Percentiles rank a stretch among this genome's conserved stretches.
Conservation (phyloP, 2,888 invertebrate genomes). For the Busseola fusca region DNA sequence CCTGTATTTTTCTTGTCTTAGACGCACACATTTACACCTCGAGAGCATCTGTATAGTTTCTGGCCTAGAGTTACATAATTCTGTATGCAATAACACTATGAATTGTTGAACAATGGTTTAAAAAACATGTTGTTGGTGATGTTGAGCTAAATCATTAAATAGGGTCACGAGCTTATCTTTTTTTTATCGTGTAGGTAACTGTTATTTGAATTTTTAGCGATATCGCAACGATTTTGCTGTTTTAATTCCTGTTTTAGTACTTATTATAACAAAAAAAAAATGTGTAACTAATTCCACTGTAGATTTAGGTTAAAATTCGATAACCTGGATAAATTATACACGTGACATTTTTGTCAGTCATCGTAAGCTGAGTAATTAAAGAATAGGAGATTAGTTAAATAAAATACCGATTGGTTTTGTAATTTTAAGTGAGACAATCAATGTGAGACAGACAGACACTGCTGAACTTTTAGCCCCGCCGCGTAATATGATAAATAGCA, state of each 20-base stretch:
- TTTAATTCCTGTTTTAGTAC: constrained; percentile 24
- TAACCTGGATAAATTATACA: background rate
- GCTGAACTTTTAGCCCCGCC: background rate
- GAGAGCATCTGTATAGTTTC: constrained; percentile 45
- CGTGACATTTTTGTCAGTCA: background rate
- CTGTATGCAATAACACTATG: constrained; percentile 62
- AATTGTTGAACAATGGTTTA: constrained; percentile 32
- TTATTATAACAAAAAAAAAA: background rate
- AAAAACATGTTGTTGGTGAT: constrained; percentile 45
- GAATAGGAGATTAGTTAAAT: background rate
- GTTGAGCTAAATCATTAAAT: constrained; percentile 48
- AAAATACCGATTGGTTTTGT: background rate
- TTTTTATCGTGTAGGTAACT: constrained; percentile 41
- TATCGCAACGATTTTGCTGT: constrained; percentile 42
- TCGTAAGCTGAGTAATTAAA: background rate
- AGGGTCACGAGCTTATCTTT: constrained; percentile 54
- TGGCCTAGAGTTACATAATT: constrained; percentile 62
- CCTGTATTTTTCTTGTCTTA: constrained; percentile 64
- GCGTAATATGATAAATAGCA: too few species aligned
- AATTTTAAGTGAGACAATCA: background rate
- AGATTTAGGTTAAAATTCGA: background rate
- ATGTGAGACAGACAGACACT: background rate
- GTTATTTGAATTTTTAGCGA: constrained; percentile 43
- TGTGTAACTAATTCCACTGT: background rate
- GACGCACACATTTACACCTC: constrained; percentile 59